Percentiles rank a stretch among this genome's conserved stretches.
These are phyloP conservation scores for Gephyroberyx darwinii DNA, from an alignment of 2,797 vertebrate species.

Conservation along the genomic window DNA sequence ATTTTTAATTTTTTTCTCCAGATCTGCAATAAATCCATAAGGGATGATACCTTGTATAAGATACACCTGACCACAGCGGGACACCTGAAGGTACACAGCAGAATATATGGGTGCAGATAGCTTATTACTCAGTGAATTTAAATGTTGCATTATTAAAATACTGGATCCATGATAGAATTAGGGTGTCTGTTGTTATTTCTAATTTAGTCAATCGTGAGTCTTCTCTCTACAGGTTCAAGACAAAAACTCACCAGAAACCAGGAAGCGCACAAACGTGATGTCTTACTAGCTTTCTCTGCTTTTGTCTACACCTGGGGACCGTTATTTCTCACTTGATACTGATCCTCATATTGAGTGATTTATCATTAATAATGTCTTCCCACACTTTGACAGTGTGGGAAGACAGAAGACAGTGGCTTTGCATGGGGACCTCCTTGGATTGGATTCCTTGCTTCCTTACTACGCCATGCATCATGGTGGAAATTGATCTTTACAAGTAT, in stretches of 20 bases:
- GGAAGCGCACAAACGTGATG: not conserved
- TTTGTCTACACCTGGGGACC: not conserved
- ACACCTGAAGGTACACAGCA: slow-evolving; percentile 80
- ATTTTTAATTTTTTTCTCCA: slow-evolving; percentile 50
- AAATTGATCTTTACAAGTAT: not conserved
- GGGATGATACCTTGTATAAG: slow-evolving; percentile 80
- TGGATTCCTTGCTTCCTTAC: no score
- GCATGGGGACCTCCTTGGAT: no score
- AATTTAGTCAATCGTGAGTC: not conserved
- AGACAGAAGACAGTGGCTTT: no score
- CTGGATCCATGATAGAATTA: no score
- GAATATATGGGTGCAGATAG: not conserved
- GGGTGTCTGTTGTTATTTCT: not conserved
- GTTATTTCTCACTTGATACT: not conserved
- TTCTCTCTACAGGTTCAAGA: not conserved
- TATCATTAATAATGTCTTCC: not conserved
- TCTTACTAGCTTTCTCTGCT: not conserved
- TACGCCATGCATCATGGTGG: not conserved
- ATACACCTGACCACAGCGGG: slow-evolving; percentile 80
- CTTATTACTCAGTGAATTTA: no score
- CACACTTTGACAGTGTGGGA: not conserved
- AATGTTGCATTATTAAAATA: no score
- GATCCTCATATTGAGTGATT: not conserved
- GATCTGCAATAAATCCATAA: slow-evolving; percentile 81
- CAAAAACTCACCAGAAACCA: not conserved